Evolutionary conservation across 2,888 invertebrate genomes (phyloP).

Genomic region (Drosophila lutescens): DNA sequence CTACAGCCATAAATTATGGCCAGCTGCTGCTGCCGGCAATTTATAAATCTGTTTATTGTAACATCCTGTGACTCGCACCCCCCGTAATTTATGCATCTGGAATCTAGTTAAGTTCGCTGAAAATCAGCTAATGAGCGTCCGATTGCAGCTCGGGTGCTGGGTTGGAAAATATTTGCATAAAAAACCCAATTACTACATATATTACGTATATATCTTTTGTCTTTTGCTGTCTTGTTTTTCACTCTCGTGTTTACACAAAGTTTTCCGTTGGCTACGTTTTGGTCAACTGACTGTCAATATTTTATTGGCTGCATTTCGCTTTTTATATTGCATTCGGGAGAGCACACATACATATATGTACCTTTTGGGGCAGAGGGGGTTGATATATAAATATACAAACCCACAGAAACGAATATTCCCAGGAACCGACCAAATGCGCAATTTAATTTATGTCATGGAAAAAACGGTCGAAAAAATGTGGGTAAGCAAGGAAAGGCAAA

Average conservation of each 20-base stretch:
- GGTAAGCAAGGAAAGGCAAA: background rate
- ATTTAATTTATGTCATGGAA: constrained; percentile 53
- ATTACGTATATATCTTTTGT: constrained; percentile 33
- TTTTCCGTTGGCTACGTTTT: constrained; percentile 22
- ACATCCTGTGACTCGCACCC: constrained; percentile 24
- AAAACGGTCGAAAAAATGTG: constrained; percentile 1
- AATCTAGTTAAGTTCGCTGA: constrained; percentile 23
- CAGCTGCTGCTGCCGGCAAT: constrained; percentile 28
- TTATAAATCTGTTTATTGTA: constrained; percentile 44
- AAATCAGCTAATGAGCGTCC: constrained; percentile 48
- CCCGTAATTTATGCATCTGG: constrained; percentile 41
- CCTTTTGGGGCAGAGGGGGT: background rate
- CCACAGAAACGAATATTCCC: constrained; percentile 33
- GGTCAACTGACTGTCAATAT: constrained; percentile 58
- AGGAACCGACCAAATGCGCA: constrained; percentile 35
- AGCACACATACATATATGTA: background rate
- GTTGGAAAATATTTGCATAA: constrained; percentile 31
- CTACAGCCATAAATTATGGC: constrained; percentile 42
- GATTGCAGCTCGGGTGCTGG: constrained; percentile 24
- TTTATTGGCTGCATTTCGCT: constrained; percentile 42
- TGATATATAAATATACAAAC: constrained; percentile 6
- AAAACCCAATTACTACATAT: constrained; percentile 3
- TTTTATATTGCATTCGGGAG: constrained; percentile 25
- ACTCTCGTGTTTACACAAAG: constrained; percentile 44
- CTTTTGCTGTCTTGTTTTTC: constrained; percentile 9